These are phyloP conservation scores for Deroptyus accipitrinus DNA, from an alignment of 2,113 vertebrate genomes.

Conservation along the genomic window DNA sequence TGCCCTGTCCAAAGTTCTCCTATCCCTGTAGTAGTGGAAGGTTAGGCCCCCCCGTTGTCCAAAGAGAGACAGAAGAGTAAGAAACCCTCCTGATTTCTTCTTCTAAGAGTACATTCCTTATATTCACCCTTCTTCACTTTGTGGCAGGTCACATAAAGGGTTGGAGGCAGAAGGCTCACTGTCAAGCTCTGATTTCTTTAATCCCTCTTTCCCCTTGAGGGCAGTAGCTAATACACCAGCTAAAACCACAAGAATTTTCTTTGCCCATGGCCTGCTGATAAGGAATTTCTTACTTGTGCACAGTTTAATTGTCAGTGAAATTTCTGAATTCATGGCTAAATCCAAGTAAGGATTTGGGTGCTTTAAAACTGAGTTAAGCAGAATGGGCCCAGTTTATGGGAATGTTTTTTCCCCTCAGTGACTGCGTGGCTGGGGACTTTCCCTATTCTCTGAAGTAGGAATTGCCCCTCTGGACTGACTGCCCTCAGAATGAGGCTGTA, in stretches of 20 bases:
- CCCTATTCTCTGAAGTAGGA: background rate
- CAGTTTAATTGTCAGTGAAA: background rate
- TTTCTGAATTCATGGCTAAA: background rate
- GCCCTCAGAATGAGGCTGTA: background rate
- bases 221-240: background rate
- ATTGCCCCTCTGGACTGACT: background rate
- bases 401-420: background rate
- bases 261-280: background rate
- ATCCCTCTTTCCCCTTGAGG: background rate
- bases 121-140: background rate
- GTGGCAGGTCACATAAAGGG: background rate
- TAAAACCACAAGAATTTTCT: background rate
- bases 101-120: background rate
- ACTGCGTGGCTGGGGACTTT: background rate
- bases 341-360: background rate
- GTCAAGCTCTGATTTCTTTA: background rate
- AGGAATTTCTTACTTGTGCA: fast-evolving
- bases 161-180: background rate
- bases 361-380: background rate
- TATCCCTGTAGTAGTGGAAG: background rate
- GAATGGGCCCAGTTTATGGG: background rate
- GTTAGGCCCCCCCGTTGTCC: background rate
- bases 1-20: background rate
- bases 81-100: background rate
- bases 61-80: background rate